Base-by-base conservation (phyloP, 2,888 invertebrate species). In the Maniola hyperantus region DNA sequence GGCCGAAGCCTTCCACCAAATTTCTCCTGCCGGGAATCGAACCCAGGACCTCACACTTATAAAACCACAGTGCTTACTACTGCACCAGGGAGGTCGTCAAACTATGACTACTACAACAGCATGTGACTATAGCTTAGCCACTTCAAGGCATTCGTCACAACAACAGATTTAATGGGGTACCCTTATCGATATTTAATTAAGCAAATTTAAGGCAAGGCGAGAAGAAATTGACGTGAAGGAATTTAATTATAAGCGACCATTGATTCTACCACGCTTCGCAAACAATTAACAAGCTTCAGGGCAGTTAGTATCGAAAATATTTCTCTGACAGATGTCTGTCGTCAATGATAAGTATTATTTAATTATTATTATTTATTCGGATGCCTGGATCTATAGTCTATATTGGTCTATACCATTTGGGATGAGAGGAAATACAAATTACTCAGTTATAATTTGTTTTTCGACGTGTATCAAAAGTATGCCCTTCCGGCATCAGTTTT, bases 201-300 rank as follows among this genome's bases (percentile, higher is more conserved):
- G 73, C 69, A 73, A 72, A 74, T 74, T 74, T 72, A 71, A 73
- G 71, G 71, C 70, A 68, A 72, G 74, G 64, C 71, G 69, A 72
- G 71, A 70, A 71, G 73, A 75, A 73, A 72, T 67, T 66, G 77
- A 71, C 75, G 74, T 74, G 69, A 70, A 66, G 75, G 80, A 84
- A 85, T 85, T 82, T 81, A 82, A 85, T 85, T 83, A 82, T 73
- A 75, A 26, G 76, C 77, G 77, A 81, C 79, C 81, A 82, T 81
- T 82, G 81, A 80, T 82, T 82, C 76, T 76, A 79, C 81, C 78
- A 79, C 74, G 73, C 73, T 75, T 66, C 67, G 77, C 79, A 82
- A 83, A 83, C n/a, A n/a, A n/a, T n/a, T n/a, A n/a, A n/a, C 79
- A 83, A 74, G 75, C 75, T 77, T 74, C 72, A 69, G 74, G 76